Base-by-base conservation (phyloP, 2,797 vertebrate genomes). In the Chiloscyllium punctatum region DNA sequence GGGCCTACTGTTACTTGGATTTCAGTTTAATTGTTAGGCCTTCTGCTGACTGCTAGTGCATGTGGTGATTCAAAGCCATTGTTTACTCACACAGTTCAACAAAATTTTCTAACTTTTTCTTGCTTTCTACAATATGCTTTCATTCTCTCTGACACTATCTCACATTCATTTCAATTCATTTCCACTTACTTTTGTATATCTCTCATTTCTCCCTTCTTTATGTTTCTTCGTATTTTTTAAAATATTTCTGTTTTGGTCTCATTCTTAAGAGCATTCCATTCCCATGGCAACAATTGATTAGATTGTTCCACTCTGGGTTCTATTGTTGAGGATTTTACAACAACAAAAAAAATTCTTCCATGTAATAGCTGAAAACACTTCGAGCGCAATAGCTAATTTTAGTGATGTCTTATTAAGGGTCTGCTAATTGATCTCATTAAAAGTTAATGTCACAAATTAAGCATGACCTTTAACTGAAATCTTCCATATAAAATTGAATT, bases 231-330 rank as follows among this genome's bases (percentile, higher is more conserved):
- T 69, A 92, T 92, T 21, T 37, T 92, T 69, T 69, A 27, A 92
- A 92, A 92, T 92, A 42, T 92, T 92, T 92, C 90, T 92, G 90
- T 92, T 48, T 92, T 92, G 90, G 25, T 92, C 37, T 92, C 90
- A 92, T 69, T 92, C 90, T 92, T 92, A 68, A 37, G n/a, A 4
- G 18, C 62, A 69, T 92, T 92, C 90, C 62, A 69, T 92, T 69
- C 69, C 90, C 90, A 92, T 92, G 90, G n/a, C 66, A 92, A 92
- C 62, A 11, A 18, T 69, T 25, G 13, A 92, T 68, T 69, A 68
- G n/a, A 68, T 69, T 92, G 90, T 69, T 69, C 66, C 90, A 92
- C 21, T 69, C n/a, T 69, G 66, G 62, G 25, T 68, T 92, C 66
- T 62, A 92, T 92, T 37, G 66, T 57, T 23, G 27, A 68, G 62